Base-by-base conservation (phyloP, 92 coral and sea anemone genomes). In the Ricordea florida region DNA sequence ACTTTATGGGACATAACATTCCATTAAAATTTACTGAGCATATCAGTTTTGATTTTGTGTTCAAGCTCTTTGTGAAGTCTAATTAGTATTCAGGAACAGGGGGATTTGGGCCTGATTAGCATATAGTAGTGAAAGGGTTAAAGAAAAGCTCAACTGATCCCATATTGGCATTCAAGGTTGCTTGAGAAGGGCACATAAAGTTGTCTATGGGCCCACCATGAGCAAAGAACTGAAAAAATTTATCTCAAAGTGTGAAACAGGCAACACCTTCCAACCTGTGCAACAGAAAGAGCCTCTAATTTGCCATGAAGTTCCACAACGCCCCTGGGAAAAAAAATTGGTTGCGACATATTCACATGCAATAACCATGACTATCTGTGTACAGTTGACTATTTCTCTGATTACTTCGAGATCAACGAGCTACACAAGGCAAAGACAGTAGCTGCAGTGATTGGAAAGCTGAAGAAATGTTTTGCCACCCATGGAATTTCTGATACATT, bases 251-350 rank as follows among this genome's bases (percentile, higher is more conserved):
- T 70, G 85, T 38, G 70, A 62, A 62, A 61, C 61, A 36, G 78
- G 81, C 64, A 70, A 66, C 29, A 62, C 57, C 17, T 59, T 26
- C 52, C 62, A 49, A 49, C 27, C 58, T 22, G 25, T 47, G 31
- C 85, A 85, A 17, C 76, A 23, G 61, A 85, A 77, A 78, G 69
- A 78, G 74, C 76, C 85, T 0, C 57, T 84, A 1, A 41, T 68
- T 21, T 64, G 57, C 65, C 84, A 87, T 29, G 44, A 61, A 41
- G 62, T 68, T 1, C 85, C 85, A 18, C 24, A 64, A 2, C 66
- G 65, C 10, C 81, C 80, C 14, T 75, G 81, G 66, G 58, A 68
- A 58, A n/a, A n/a, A n/a, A 73, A 71, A 56, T 86, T 13, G 91
- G 66, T 32, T 41, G 65, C 14, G 74, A 80, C 51, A 56, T 86